Conservation (phyloP, 2,113 vertebrate species). For the Balaenoptera acutorostrata region DNA sequence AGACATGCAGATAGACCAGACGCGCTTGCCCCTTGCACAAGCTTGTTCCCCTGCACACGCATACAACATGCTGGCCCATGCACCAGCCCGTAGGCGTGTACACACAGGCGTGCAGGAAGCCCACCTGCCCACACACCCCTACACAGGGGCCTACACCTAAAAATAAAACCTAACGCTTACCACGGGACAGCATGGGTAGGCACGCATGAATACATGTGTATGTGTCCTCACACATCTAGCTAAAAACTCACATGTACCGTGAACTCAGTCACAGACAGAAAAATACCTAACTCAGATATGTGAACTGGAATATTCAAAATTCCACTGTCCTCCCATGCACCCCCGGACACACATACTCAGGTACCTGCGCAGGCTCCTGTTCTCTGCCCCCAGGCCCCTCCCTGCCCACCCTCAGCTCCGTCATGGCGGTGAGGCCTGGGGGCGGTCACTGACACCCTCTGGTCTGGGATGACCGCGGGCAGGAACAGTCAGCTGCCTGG, state of each 20-base stretch:
- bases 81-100: not conserved
- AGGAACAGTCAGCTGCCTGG: no score
- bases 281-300: not conserved
- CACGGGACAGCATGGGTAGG: rapidly evolving
- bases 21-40: not conserved
- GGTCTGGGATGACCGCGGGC: not conserved
- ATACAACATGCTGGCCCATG: not conserved
- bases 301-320: not conserved
- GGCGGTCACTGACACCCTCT: rapidly evolving
- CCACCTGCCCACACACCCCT: not conserved
- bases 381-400: rapidly evolving
- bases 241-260: not conserved
- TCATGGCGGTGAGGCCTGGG: not conserved
- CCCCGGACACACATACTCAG: rapidly evolving
- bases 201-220: rapidly evolving
- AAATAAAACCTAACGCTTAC: not conserved
- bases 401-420: not conserved
- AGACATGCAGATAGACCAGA: not conserved
- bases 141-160: not conserved
- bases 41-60: not conserved
- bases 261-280: not conserved
- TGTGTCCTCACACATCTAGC: not conserved
- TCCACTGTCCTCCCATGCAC: rapidly evolving
- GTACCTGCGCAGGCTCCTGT: rapidly evolving
- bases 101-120: rapidly evolving